Conservation (phyloP, 2,888 invertebrate species). For the Allacma fusca region DNA sequence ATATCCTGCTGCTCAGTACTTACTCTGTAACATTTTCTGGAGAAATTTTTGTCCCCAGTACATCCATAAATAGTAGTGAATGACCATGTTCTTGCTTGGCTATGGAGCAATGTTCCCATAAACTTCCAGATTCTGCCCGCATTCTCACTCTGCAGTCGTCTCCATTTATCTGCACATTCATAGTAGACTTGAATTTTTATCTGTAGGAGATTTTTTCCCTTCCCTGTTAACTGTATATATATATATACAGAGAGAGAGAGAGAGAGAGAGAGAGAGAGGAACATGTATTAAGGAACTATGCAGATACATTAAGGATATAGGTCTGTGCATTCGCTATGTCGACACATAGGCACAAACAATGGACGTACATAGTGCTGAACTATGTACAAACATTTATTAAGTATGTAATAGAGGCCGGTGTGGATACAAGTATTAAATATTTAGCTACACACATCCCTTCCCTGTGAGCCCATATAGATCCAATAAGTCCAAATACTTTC, state of each 20-base stretch:
- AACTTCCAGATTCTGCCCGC: constrained; percentile 41
- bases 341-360: too few species aligned
- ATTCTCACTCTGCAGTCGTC: constrained; percentile 42
- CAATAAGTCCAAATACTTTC: too few species aligned
- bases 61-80: constrained; percentile 45
- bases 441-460: too few species aligned
- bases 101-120: constrained; percentile 40
- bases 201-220: constrained; percentile 7
- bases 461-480: too few species aligned
- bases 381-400: too few species aligned
- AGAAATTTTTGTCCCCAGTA: constrained; percentile 42
- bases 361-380: too few species aligned
- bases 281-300: too few species aligned
- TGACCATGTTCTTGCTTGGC: constrained; percentile 39
- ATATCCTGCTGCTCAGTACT: not conserved
- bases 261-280: not conserved
- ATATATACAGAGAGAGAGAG: too few species aligned
- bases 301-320: too few species aligned
- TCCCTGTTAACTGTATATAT: not conserved
- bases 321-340: too few species aligned
- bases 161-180: constrained; percentile 34
- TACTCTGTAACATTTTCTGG: not conserved
- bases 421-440: too few species aligned
- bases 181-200: constrained; percentile 25
- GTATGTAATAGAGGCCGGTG: too few species aligned